These are phyloP conservation scores for Mohoua ochrocephala DNA, from an alignment of 2,113 vertebrate species.

Conservation along the genomic window DNA sequence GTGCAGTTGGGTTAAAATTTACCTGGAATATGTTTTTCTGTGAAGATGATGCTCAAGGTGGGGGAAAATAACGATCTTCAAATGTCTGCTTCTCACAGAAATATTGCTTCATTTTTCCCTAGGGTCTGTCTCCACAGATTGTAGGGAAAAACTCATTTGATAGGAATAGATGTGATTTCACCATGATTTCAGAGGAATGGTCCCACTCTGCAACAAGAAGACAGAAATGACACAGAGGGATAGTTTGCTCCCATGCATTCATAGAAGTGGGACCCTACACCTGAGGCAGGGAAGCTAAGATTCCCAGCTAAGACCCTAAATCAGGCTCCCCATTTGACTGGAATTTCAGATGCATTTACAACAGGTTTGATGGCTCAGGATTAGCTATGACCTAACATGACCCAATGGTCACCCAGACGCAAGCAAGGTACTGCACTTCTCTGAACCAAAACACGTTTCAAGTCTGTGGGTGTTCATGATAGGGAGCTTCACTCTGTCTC, in stretches of 20 bases:
- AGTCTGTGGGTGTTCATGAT: background rate
- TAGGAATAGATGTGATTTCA: background rate
- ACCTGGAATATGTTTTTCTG: background rate
- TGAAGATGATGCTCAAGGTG: background rate
- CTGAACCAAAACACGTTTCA: background rate
- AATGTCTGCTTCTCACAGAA: background rate
- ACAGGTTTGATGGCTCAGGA: background rate
- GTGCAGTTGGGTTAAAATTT: background rate
- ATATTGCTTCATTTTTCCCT: background rate
- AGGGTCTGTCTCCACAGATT: background rate
- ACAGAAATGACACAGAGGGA: background rate
- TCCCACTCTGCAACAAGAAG: background rate
- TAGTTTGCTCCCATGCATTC: background rate
- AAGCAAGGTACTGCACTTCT: background rate
- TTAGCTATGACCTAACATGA: background rate
- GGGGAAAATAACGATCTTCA: background rate
- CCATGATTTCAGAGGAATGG: background rate
- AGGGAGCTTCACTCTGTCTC: background rate
- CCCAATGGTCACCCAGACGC: background rate
- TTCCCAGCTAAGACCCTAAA: fast-evolving
- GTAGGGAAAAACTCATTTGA: background rate
- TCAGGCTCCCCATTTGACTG: background rate
- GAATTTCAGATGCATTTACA: background rate
- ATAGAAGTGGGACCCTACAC: fast-evolving
- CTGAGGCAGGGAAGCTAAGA: background rate